phyloP scores from a whole-genome alignment of 2,888 invertebrate species.

The Agrotis exclamationis region DNA sequence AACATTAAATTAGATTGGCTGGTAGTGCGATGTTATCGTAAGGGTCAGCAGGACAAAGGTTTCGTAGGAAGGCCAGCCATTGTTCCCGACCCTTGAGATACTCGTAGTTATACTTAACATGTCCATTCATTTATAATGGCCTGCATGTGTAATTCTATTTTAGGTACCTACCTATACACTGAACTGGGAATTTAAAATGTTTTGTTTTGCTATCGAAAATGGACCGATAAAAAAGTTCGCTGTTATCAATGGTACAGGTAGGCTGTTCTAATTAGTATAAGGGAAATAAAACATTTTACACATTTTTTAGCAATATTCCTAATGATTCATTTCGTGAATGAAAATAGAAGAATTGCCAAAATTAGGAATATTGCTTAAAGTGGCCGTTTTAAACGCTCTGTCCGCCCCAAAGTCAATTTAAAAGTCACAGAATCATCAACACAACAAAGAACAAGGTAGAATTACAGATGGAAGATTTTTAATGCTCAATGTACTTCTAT shows the following conservation, averaged over 20 bases:
- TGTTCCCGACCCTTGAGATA: conserved; percentile 68
- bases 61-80: conserved; percentile 65
- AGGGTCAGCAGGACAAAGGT: conserved; percentile 70
- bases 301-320: no score
- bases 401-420: no score
- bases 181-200: background rate
- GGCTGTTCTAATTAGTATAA: background rate
- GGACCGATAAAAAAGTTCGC: no score
- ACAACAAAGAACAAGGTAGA: no score
- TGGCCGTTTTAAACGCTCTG: no score
- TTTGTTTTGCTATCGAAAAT: background rate
- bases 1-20: conserved; percentile 70
- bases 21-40: conserved; percentile 70
- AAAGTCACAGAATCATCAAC: no score
- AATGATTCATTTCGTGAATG: no score
- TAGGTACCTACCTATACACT: background rate
- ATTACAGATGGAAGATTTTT: no score
- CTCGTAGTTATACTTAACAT: conserved; percentile 48
- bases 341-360: no score
- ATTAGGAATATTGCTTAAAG: no score
- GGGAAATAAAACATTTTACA: background rate
- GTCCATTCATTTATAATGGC: conserved; percentile 57
- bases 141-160: conserved; percentile 45
- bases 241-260: background rate
- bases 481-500: background rate